Conservation (phyloP, 1,140 invertebrate genomes). For the Aphelinus certus region DNA sequence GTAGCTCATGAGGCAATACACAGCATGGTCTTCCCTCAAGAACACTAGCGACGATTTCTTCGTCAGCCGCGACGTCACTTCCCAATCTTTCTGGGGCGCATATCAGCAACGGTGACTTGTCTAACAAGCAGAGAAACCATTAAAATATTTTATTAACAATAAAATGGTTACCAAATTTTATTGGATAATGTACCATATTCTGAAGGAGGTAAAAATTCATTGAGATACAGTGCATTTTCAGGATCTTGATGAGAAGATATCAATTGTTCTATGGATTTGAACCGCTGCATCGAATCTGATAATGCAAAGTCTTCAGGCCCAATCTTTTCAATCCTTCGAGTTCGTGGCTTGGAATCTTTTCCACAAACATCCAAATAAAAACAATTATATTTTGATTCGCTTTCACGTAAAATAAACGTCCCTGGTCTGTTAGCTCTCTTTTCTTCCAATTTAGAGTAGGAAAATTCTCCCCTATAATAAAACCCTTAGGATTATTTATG, state of each 20-base stretch:
- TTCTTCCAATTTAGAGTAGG: constrained; percentile 82
- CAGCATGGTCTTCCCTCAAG: constrained; percentile 58
- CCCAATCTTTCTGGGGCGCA: constrained; percentile 66
- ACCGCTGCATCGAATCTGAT: constrained; percentile 65
- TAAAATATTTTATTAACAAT: constrained; percentile 14
- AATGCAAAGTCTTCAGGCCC: constrained; percentile 64
- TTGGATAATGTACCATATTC: constrained; percentile 76
- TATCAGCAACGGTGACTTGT: constrained; percentile 78
- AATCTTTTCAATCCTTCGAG: constrained; percentile 73
- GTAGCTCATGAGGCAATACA: constrained; percentile 56
- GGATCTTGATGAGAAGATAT: constrained; percentile 71
- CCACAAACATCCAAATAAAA: constrained; percentile 84
- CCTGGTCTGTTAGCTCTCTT: constrained; percentile 79
- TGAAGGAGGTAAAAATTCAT: constrained; percentile 83
- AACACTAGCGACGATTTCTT: constrained; percentile 53
- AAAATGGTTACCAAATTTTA: neutral
- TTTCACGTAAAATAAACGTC: constrained; percentile 83
- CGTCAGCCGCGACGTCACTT: constrained; percentile 58
- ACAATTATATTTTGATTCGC: constrained; percentile 78
- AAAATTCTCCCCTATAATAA: constrained; percentile 78
- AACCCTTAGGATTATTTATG: neutral
- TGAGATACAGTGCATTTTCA: constrained; percentile 69
- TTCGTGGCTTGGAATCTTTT: constrained; percentile 76
- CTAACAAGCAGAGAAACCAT: constrained; percentile 62
- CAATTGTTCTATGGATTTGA: constrained; percentile 72